These are phyloP conservation scores for Cyanistes caeruleus DNA, from an alignment of 2,113 vertebrate species.

Conservation along the genomic window DNA sequence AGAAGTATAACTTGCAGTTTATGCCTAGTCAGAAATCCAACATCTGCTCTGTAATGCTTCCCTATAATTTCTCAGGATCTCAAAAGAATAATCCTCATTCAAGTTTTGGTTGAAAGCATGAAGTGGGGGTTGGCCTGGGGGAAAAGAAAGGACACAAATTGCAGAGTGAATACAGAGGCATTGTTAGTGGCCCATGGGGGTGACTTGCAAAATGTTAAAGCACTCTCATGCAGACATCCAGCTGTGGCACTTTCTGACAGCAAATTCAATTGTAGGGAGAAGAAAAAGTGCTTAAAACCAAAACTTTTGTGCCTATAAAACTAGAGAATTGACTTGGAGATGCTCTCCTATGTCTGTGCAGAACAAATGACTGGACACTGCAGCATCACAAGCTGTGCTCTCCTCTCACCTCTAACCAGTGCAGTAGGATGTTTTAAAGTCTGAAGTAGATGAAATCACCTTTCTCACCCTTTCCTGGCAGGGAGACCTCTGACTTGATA, in stretches of 20 bases:
- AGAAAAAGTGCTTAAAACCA: neutral
- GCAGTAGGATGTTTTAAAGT: neutral
- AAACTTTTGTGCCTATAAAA: neutral
- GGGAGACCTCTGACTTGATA: conserved; percentile 88
- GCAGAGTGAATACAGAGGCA: neutral
- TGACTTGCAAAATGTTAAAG: neutral
- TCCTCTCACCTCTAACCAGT: neutral
- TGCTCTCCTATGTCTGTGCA: neutral
- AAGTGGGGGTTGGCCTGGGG: neutral
- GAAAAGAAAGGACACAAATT: neutral
- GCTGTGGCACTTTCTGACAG: neutral
- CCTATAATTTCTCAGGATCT: neutral
- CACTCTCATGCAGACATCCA: neutral
- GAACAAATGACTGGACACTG: neutral
- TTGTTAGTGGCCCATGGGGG: neutral
- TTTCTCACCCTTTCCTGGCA: conserved; percentile 28
- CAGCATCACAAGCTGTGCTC: neutral
- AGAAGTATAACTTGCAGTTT: neutral
- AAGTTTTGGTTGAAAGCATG: neutral
- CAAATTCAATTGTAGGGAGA: neutral
- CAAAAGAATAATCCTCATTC: neutral
- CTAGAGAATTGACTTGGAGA: neutral
- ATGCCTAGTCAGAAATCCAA: neutral
- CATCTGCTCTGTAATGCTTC: neutral
- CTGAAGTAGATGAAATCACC: neutral